Percentiles rank a stretch among this genome's conserved stretches.
phyloP scores from a whole-genome alignment of 2,888 invertebrate genomes.

The Platycheirus albimanus region DNA sequence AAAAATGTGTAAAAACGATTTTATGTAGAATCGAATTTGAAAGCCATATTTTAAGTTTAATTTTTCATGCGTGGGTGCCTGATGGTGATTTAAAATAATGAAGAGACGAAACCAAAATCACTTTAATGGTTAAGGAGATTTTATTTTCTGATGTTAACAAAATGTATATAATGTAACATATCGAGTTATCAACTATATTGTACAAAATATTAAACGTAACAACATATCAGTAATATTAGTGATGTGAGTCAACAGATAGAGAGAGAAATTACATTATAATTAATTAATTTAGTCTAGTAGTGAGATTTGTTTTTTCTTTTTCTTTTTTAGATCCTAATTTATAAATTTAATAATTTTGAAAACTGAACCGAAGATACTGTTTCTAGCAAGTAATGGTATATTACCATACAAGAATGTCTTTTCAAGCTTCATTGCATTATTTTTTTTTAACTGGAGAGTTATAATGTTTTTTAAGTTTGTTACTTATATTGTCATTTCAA shows the following conservation, averaged over 20 bases:
- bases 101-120: no score
- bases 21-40: no score
- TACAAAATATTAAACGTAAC: slow-evolving; percentile 73
- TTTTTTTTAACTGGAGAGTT: slow-evolving; percentile 14
- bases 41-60: no score
- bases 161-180: slow-evolving; percentile 59
- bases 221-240: slow-evolving; percentile 63
- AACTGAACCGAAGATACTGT: slow-evolving; percentile 28
- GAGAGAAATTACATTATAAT: slow-evolving; percentile 57
- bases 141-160: slow-evolving; percentile 67
- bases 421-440: slow-evolving; percentile 59
- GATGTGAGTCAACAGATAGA: slow-evolving; percentile 63
- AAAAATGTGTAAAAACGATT: no score
- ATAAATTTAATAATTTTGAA: slow-evolving; percentile 31
- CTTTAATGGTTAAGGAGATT: slow-evolving; percentile 23
- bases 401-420: slow-evolving; percentile 56
- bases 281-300: slow-evolving; percentile 62
- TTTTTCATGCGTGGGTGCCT: no score
- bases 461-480: slow-evolving; percentile 4
- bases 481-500: slow-evolving; percentile 59
- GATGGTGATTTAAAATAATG: no score
- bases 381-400: slow-evolving; percentile 38
- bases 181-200: slow-evolving; percentile 60
- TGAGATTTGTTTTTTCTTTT: slow-evolving; percentile 61
- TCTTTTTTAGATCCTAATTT: slow-evolving; percentile 28